Base-by-base conservation (phyloP, 1,140 invertebrate genomes). In the Heliothis virescens region DNA sequence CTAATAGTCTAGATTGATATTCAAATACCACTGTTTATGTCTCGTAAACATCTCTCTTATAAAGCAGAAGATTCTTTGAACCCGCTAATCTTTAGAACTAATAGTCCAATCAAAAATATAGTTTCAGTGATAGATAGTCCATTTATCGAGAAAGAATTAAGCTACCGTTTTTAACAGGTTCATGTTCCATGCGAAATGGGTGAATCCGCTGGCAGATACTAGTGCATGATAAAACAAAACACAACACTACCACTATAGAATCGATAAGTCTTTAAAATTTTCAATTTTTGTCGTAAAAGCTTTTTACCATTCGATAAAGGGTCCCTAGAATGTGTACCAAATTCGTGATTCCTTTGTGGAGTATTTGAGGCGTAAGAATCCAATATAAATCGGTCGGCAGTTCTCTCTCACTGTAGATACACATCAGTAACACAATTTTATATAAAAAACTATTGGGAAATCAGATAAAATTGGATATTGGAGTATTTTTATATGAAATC, bases 321-420 rank as follows among this genome's bases (percentile, higher is more conserved):
- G 77, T 80, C 34, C 50, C 26, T 57, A 73, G 65, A 84, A 82
- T 75, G 73, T 82, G 60, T 81, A 48, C 50, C 52, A 72, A 82
- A 77, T 80, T 79, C 83, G 76, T 79, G 79, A 78, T 60, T 79
- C 79, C 59, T 80, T 83, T 81, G 79, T 80, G 71, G 59, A 65
- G 53, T 47, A 57, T 83, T 62, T 79, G 83, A 73, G 77, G 78
- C 81, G 71, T 80, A 84, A 84, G 81, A 86, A 84, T 84, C 79
- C 83, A 84, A 86, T 86, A 84, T 83, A 79, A 82, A 79, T 77
- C 79, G 79, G 71, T 81, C 52, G 73, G 57, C 55, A 52, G 79
- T 65, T 34, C 77, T 75, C 78, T 76, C 69, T 16, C 18, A n/a
- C 50, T n/a, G 26, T 65, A 65, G 12, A 76, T 41, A 76, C 74